Conservation (phyloP, 1,140 invertebrate genomes). For the Panagrolaimus sp. region DNA sequence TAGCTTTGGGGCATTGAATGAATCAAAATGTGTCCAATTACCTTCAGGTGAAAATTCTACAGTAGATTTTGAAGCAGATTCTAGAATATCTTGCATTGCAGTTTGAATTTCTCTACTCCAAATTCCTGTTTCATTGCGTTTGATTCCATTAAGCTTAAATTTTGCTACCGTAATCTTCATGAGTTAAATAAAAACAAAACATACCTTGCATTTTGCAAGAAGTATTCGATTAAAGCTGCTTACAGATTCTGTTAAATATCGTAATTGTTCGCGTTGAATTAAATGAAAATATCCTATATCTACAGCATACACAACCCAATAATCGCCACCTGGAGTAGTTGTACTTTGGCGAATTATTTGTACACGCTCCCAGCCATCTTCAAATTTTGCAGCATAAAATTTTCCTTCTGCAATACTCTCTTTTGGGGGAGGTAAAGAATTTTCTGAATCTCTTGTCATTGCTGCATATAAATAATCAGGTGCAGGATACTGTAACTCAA, state of each 20-base stretch:
- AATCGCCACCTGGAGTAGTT: constrained; percentile 10
- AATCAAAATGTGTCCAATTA: constrained; percentile 10
- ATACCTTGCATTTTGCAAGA: constrained; percentile 26
- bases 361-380: constrained; percentile 24
- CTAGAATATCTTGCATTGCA: constrained; percentile 14
- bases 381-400: constrained; percentile 21
- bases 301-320: constrained; percentile 27
- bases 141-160: constrained; percentile 15
- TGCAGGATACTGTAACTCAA: constrained; percentile 19
- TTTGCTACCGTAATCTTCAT: background rate
- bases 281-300: constrained; percentile 25
- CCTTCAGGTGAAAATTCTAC: constrained; percentile 15
- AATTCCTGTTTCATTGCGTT: background rate
- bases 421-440: background rate
- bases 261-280: constrained; percentile 17
- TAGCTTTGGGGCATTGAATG: constrained; percentile 9
- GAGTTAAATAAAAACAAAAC: constrained; percentile 11
- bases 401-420: background rate
- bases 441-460: constrained; percentile 9
- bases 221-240: constrained; percentile 24
- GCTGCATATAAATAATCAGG: constrained; percentile 5
- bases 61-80: background rate
- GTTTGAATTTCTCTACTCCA: constrained; percentile 21
- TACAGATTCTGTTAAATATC: constrained; percentile 25
- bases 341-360: constrained; percentile 18